These are phyloP conservation scores for Nomada hirtipes DNA, from an alignment of 2,888 invertebrate genomes.

Conservation along the genomic window DNA sequence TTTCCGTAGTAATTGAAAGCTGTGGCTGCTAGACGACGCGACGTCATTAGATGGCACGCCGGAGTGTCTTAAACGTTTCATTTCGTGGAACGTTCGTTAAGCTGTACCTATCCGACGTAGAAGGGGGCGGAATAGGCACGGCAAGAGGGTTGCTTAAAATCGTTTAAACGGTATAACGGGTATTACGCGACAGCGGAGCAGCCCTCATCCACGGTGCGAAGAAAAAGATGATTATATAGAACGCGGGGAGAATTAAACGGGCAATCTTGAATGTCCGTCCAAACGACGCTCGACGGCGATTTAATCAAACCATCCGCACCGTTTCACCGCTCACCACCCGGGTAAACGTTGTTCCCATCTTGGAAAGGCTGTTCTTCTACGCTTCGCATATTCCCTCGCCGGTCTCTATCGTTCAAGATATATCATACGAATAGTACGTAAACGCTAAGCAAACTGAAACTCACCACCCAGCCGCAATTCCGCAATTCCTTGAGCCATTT, in stretches of 20 bases:
- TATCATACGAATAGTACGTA: neutral
- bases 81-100: constrained; percentile 43
- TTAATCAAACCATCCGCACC: constrained; percentile 29
- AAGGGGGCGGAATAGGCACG: neutral
- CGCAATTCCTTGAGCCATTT: constrained; percentile 84
- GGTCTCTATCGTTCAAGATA: neutral
- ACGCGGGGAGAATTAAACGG: constrained; percentile 37
- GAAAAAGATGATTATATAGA: constrained; percentile 32
- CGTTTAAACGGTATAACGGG: constrained; percentile 54
- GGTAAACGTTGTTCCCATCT: neutral
- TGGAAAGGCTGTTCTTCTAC: neutral
- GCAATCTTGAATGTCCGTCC: constrained; percentile 37
- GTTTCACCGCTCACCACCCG: neutral
- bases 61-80: constrained; percentile 43
- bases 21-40: constrained; percentile 17
- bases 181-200: constrained; percentile 27
- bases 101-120: constrained; percentile 9
- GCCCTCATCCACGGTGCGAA: neutral
- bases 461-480: constrained; percentile 84
- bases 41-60: constrained; percentile 35
- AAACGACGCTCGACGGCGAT: constrained; percentile 32
- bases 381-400: neutral
- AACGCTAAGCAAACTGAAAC: constrained; percentile 61
- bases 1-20: constrained; percentile 46
- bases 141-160: constrained; percentile 32